Evolutionary conservation across 2,888 invertebrate species (phyloP).

Genomic region (Mesorhabditis sp.): DNA sequence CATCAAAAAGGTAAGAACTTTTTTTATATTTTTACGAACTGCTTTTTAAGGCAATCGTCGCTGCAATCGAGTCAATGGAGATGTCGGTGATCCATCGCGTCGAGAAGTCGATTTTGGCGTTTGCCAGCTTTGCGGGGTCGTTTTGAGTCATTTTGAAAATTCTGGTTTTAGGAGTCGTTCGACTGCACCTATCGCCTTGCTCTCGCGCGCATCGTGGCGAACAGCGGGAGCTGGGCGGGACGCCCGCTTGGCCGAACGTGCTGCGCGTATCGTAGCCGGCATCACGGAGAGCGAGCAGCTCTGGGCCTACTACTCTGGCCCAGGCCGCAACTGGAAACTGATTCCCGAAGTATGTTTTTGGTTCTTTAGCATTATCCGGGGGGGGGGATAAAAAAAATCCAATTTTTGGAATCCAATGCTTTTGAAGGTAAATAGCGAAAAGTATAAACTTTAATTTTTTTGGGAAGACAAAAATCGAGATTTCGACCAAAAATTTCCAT

Average conservation of each 20-base stretch:
- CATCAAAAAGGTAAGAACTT: not conserved
- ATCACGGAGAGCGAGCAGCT: not conserved
- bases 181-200: constrained; percentile 5
- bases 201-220: not conserved
- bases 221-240: not conserved
- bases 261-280: not conserved
- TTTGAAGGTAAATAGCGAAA: too few species aligned
- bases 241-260: constrained; percentile 3
- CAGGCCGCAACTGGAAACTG: not conserved
- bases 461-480: too few species aligned
- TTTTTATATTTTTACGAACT: not conserved
- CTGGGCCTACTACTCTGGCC: constrained; percentile 3
- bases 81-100: not conserved
- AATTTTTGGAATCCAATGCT: too few species aligned
- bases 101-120: not conserved
- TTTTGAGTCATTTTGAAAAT: not conserved
- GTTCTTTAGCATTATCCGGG: too few species aligned
- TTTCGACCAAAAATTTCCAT: too few species aligned
- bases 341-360: not conserved
- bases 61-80: not conserved
- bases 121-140: not conserved
- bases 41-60: not conserved
- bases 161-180: not conserved
- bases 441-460: too few species aligned
- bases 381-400: too few species aligned